Conservation (phyloP, 1,140 invertebrate species). For the Cyclargus thomasi region DNA sequence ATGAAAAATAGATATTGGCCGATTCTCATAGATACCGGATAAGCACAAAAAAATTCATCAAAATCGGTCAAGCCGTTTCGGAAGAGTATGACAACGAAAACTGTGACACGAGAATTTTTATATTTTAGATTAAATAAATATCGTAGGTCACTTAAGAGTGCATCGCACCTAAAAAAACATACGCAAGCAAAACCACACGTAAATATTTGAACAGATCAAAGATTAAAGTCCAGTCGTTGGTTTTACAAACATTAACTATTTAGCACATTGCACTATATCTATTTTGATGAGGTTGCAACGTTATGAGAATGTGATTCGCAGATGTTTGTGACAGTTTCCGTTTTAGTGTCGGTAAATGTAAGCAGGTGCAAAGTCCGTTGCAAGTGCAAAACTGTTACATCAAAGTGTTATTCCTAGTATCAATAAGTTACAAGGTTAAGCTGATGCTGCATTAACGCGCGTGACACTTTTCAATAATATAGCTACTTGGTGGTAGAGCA, state of each 20-base stretch:
- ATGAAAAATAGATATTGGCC: too few species aligned
- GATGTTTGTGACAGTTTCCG: neutral
- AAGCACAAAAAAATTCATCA: too few species aligned
- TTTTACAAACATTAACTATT: neutral
- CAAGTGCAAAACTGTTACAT: constrained; percentile 1
- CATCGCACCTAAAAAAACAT: too few species aligned
- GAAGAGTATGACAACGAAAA: too few species aligned
- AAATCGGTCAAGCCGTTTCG: too few species aligned
- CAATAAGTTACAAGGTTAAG: constrained; percentile 7
- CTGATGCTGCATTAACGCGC: neutral
- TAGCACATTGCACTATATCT: too few species aligned
- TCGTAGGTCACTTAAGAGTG: too few species aligned
- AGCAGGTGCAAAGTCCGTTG: constrained; percentile 5
- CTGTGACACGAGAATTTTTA: too few species aligned
- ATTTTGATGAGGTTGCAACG: neutral
- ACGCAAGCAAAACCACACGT: too few species aligned
- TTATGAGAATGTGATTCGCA: neutral
- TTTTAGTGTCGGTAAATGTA: neutral
- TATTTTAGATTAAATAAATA: too few species aligned
- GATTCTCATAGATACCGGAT: too few species aligned
- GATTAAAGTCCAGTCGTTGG: neutral
- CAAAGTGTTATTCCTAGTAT: constrained; percentile 5
- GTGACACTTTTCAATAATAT: neutral
- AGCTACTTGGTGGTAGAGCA: too few species aligned
- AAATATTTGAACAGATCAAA: neutral